Conservation (phyloP, 1,140 invertebrate species). For the Drosophila sp. region DNA sequence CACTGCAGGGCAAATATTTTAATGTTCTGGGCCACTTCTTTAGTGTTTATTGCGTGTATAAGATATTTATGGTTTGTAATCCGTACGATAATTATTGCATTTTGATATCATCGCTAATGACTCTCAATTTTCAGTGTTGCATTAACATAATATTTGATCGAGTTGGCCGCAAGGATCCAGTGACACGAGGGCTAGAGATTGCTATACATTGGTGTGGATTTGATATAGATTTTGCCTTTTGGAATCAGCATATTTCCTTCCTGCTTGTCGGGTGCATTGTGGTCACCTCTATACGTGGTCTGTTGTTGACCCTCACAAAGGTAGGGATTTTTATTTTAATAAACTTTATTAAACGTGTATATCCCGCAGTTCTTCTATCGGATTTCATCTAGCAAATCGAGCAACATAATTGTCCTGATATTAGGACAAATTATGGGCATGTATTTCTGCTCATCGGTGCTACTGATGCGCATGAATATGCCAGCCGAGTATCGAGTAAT, state of each 20-base stretch:
- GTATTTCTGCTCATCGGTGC: slow-evolving; percentile 99
- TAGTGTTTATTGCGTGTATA: slow-evolving; percentile 99
- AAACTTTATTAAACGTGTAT: background rate
- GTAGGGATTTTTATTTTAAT: slow-evolving; percentile 84
- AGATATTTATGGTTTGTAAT: slow-evolving; percentile 94
- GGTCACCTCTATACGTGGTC: slow-evolving; percentile 97
- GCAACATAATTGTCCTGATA: slow-evolving; percentile 98
- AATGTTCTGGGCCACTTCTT: slow-evolving; percentile 99
- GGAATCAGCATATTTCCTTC: slow-evolving; percentile 99
- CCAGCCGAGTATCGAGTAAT: slow-evolving; percentile 98
- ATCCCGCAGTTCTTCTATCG: slow-evolving; percentile 98
- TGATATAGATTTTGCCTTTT: slow-evolving; percentile 98
- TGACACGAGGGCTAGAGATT: slow-evolving; percentile 98
- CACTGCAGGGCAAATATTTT: slow-evolving; percentile 99
- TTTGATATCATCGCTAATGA: background rate
- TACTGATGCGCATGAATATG: slow-evolving; percentile 99
- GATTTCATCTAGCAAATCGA: slow-evolving; percentile 99
- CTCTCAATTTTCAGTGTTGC: slow-evolving; percentile 89
- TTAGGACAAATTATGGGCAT: slow-evolving; percentile 99
- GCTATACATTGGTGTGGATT: slow-evolving; percentile 98
- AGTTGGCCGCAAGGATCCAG: slow-evolving; percentile 99
- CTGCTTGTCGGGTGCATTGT: slow-evolving; percentile 98
- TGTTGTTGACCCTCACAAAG: slow-evolving; percentile 98
- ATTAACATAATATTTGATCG: slow-evolving; percentile 99
- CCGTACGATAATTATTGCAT: background rate